Evolutionary conservation across 2,113 vertebrate species (phyloP), one percentile per base, ranked within the genome.

Genomic region (Hypocryptadius cinnamomeus): DNA sequence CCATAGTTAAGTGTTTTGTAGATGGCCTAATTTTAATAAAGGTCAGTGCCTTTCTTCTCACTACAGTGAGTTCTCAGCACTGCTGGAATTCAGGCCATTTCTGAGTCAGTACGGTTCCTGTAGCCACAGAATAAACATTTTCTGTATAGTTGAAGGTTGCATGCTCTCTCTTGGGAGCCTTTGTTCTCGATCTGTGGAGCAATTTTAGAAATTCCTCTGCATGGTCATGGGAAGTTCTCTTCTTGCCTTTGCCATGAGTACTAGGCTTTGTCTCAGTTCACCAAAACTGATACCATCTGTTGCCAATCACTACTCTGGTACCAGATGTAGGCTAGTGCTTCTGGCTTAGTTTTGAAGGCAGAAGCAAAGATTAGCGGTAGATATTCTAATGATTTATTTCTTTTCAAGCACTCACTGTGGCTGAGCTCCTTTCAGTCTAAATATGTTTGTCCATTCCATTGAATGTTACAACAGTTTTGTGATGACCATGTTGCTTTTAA

Each of bases 21-120:
- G 71, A 50, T 92, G 87, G 63, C 57, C 84, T 94, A 39, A 79
- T 87, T 94, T 90, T 90, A 83, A 60, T 86, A 90, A 80, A 91
- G 89, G 81, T 91, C 92, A 70, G 28, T 59, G 51, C 85, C 47
- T 92, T 94, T 79, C 39, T 81, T 82, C 81, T 82, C 74, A 77
- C 54, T 73, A 51, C 66, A 45, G 35, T 35, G 42, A 53, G 21
- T 76, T 85, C 63, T 57, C 42, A 70, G 57, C 4, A 1, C 20
- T 7, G 4, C 53, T 84, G 61, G 82, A 71, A 79, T 76, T 68
- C 53, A 56, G 63, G 54, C 71, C 7, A 0, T 79, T 87, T 76
- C 83, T 79, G 39, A 72, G 16, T 50, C 35, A 37, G 13, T 73
- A 22, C 30, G 21, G 35, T 51, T 69, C 59, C 54, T 53, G n/a